Base-by-base conservation (phyloP, 2,888 invertebrate species). In the Acanthosepion lycidas region DNA sequence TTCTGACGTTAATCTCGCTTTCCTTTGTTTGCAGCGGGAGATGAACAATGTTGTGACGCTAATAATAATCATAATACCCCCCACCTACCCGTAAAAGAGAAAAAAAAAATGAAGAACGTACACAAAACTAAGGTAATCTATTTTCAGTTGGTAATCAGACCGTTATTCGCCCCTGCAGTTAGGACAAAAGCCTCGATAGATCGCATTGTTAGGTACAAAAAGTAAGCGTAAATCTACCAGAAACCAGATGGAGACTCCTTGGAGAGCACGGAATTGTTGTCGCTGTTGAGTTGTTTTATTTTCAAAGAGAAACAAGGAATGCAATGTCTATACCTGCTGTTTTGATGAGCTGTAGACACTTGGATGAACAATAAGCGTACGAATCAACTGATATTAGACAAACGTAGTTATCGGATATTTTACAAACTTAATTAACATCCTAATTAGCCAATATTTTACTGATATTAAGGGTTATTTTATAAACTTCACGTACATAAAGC, bases 181-280 rank as follows among this genome's bases (percentile, higher is more conserved):
- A 78, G 78, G n/a, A 78, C 78, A 78, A 78, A 78, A 78, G 78
- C 59, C 59, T 59, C 59, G 59, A 78, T 78, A 78, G 78, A n/a
- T 78, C 0, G n/a, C n/a, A 78, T 78, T 78, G 78, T 78, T 78
- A 78, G 78, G 78, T 78, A 78, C 78, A 78, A 78, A 33, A 78
- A 78, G 9, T 8, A 15, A 78, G 6, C 26, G 8, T 26, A 18
- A 15, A 33, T 78, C 33, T n/a, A 33, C 78, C 33, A n/a, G 78
- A n/a, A 78, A 78, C 78, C n/a, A 78, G 78, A 78, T 78, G 78
- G 78, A 78, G 78, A 78, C 78, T 78, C 78, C 78, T 78, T 78
- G 78, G 78, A 78, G 78, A 78, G 78, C 78, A 33, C n/a, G 78
- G 78, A 78, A 78, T 78, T 78, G 78, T 78, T 78, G 78, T 78